phyloP scores from a whole-genome alignment of 2,113 vertebrate species.

The Dromiciops gliroides region DNA sequence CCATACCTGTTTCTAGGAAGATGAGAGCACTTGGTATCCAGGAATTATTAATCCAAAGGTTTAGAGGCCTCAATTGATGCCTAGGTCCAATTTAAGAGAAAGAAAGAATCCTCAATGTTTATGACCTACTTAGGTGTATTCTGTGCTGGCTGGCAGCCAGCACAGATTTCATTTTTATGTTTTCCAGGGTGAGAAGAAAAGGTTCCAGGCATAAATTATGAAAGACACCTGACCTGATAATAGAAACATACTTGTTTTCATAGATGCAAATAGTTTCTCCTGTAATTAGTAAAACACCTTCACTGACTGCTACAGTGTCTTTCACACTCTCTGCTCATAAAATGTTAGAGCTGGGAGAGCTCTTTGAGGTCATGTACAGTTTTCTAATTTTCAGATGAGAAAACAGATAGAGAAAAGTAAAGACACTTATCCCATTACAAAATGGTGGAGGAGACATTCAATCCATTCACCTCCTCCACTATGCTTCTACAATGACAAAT shows the following conservation, averaged over 20 bases:
- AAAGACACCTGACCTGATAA: conserved; percentile 53
- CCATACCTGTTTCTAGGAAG: conserved; percentile 15
- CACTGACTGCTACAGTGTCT: neutral
- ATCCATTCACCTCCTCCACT: neutral
- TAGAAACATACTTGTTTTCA: conserved; percentile 19
- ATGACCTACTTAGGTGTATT: conserved; percentile 57
- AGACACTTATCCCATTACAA: neutral
- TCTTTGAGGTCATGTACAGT: neutral
- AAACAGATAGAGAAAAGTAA: neutral
- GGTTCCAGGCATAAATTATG: conserved; percentile 56
- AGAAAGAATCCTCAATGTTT: conserved; percentile 48
- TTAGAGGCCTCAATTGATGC: neutral
- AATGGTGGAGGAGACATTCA: neutral
- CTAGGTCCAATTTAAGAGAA: conserved; percentile 40
- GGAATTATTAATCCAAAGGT: conserved; percentile 35
- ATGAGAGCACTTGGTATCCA: conserved; percentile 24
- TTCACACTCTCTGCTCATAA: neutral
- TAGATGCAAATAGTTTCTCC: conserved; percentile 38
- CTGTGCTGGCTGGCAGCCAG: conserved; percentile 52
- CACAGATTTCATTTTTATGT: conserved; percentile 40
- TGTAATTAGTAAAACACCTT: conserved; percentile 15
- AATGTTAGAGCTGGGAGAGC: neutral
- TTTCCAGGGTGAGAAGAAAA: conserved; percentile 60
- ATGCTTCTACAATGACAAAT: neutral
- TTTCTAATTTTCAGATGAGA: neutral